A percentile compares a stretch with the other conserved stretches of the same genome.
Conservation (phyloP, 2,797 vertebrate genomes). For the Acanthurus leucopareius region DNA sequence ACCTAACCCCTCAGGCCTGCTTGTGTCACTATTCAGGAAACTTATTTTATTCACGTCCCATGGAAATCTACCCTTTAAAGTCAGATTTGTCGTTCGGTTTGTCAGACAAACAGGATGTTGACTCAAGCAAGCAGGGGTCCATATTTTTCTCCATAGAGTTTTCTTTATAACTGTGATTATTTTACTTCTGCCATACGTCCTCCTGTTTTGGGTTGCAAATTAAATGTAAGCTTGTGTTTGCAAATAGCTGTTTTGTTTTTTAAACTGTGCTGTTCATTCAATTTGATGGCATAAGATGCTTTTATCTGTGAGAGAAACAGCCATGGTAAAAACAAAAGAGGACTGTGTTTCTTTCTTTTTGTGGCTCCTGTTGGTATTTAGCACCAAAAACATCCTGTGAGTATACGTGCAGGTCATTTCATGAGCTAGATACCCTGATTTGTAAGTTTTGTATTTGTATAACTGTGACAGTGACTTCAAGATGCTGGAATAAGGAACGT, state of each 20-base stretch:
- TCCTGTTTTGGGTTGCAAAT: conserved; percentile 36
- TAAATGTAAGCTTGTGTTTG: conserved; percentile 24
- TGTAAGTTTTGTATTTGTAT: background rate
- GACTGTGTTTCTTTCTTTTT: too few species aligned
- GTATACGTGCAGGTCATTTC: background rate
- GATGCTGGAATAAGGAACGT: background rate
- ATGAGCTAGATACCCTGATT: background rate
- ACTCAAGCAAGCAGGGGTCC: conserved; percentile 76
- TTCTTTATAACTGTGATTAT: conserved; percentile 41
- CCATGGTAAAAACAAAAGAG: conserved; percentile 4
- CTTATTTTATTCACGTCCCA: background rate
- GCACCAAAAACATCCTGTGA: background rate
- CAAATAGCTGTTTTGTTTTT: conserved; percentile 10
- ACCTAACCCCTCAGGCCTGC: conserved; percentile 67
- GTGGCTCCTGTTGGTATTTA: background rate
- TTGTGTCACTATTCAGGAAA: conserved; percentile 69
- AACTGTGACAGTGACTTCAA: background rate
- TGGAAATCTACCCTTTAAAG: conserved; percentile 21
- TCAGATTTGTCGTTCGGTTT: background rate
- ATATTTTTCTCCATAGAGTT: conserved; percentile 26
- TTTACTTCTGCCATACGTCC: conserved; percentile 38
- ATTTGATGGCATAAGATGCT: background rate
- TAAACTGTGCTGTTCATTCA: background rate
- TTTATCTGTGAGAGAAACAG: conserved; percentile 19
- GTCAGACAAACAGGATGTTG: conserved; percentile 14